Base-by-base conservation (phyloP, 2,888 invertebrate genomes). In the Oligia latruncula region DNA sequence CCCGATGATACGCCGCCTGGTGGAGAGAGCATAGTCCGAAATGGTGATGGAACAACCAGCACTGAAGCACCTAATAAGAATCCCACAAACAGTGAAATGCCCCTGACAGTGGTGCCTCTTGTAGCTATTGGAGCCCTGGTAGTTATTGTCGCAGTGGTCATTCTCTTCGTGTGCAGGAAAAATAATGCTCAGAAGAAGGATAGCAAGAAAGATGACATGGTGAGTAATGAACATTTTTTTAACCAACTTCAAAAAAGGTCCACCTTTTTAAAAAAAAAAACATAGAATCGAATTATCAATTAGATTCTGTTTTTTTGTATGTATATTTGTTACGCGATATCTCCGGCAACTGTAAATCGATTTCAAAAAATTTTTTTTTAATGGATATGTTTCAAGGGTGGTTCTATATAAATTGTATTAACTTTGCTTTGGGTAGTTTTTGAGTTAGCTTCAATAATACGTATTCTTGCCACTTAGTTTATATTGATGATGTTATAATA, bases 191-290 rank as follows among this genome's bases (percentile, higher is more conserved):
- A 97, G 67, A 97, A 98, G 91, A 95, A 97, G n/a, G 91, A 92
- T n/a, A 98, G 98, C 90, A 97, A 97, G 55, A 98, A 98, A 92
- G 98, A 98, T 89, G 98, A 98, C 91, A 98, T 98, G 97, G 98
- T 98, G 91, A 94, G 96, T 86, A 70, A 67, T 8, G 1, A n/a
- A 66, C 9, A 17, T 15, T 17, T 43, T 52, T 3, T 40, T 20
- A 40, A 40, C 4, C 4, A 0, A 40, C 40, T 40, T 40, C 5
- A 40, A 40, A 40, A 4, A 40, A 40, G 40, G n/a, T n/a, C n/a
- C n/a, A n/a, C n/a, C n/a, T n/a, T n/a, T n/a, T n/a, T n/a, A n/a
- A n/a, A n/a, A n/a, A n/a, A n/a, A n/a, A n/a, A n/a, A n/a, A n/a
- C n/a, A n/a, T n/a, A n/a, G n/a, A n/a, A n/a, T n/a, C n/a, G n/a